Conservation (phyloP, 2,888 invertebrate species). For the Chromoteleia sp. region DNA sequence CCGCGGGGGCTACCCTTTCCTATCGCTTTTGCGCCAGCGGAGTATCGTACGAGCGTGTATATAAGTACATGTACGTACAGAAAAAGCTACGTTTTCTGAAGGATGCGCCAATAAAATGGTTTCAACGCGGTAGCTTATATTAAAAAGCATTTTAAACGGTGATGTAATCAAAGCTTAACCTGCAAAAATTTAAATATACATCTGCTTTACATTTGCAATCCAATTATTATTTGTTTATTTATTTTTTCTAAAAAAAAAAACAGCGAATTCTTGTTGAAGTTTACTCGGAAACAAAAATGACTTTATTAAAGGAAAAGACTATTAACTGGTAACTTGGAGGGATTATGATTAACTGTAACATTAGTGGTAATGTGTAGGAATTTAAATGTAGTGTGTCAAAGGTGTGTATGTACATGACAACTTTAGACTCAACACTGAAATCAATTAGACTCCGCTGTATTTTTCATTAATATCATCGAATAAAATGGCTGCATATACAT, state of each 20-base stretch:
- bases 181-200: slow-evolving; percentile 51
- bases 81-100: slow-evolving; percentile 74
- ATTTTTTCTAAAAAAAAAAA: not conserved
- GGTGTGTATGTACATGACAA: too few species aligned
- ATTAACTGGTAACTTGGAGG: too few species aligned
- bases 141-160: slow-evolving; percentile 57
- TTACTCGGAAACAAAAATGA: too few species aligned
- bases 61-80: slow-evolving; percentile 76
- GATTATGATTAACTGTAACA: too few species aligned
- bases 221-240: not conserved
- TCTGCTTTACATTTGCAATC: slow-evolving; percentile 4
- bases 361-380: not conserved
- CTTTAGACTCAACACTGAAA: not conserved
- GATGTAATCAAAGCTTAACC: slow-evolving; percentile 58
- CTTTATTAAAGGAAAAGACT: too few species aligned
- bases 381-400: not conserved
- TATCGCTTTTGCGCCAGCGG: slow-evolving; percentile 78
- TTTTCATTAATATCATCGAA: slow-evolving; percentile 32
- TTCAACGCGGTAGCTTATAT: slow-evolving; percentile 65
- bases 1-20: slow-evolving; percentile 81
- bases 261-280: slow-evolving; percentile 1
- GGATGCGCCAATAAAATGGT: slow-evolving; percentile 78
- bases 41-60: slow-evolving; percentile 77
- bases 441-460: slow-evolving; percentile 20
- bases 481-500: slow-evolving; percentile 36